Evolutionary conservation across 2,888 invertebrate species (phyloP), one percentile per base, ranked within the genome.

Genomic region (Dioctria linearis): DNA sequence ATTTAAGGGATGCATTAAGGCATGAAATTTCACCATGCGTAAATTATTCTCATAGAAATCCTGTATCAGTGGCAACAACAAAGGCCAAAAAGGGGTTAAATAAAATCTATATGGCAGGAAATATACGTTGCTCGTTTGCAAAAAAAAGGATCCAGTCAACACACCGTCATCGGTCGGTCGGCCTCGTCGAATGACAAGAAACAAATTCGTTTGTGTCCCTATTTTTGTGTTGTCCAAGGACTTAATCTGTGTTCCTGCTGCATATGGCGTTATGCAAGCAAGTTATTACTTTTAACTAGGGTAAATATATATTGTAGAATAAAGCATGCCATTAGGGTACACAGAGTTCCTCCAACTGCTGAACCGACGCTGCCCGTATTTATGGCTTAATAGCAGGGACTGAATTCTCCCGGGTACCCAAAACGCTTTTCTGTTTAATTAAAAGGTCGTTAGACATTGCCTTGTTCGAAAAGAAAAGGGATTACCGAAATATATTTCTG

Each of bases 231-330:
- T 25, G 46, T 66, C 66, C 66, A 11, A 66, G 42, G 66, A 43
- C 9, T 66, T 66, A 66, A 66, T 43, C 66, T 66, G 25, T 25
- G 46, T 43, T 66, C 4, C 43, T 79, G 79, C 78, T 79, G 81
- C 78, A 81, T 79, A 81, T 81, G 81, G 81, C 73, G 66, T 66
- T 81, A 81, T 73, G 81, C 81, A 81, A 81, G 79, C 81, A 79
- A 81, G 80, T 81, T 81, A 81, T 81, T 78, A 80, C 43, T 9
- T 66, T 66, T n/a, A 66, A 66, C 4, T n/a, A 11, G 13, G 66
- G 66, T 25, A 25, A 25, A 25, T 25, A 25, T 25, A 25, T 25
- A 25, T 25, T 25, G 66, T 66, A n/a, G 37, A 6, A 13, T 8
- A 11, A 43, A 66, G 4, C 11, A n/a, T 61, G 61, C 39, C 46